Evolutionary conservation across 2,797 vertebrate genomes (phyloP).

Genomic region (Triplophysa yarkandensis): DNA sequence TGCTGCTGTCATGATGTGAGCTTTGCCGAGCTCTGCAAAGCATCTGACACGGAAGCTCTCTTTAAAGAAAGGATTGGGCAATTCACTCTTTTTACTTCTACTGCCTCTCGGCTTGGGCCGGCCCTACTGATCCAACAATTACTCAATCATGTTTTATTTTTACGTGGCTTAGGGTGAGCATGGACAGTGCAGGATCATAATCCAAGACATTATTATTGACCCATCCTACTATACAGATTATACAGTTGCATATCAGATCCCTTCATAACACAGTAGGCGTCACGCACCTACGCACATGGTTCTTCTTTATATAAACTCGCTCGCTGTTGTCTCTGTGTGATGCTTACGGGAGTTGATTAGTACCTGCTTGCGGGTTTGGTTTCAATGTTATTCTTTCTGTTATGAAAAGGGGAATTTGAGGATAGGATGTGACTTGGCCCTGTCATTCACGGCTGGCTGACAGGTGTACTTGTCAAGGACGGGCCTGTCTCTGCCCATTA

Average conservation of each 20-base stretch:
- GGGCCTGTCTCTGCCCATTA: constrained; percentile 73
- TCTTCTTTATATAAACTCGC: constrained; percentile 26
- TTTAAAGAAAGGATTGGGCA: constrained; percentile 56
- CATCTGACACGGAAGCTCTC: constrained; percentile 53
- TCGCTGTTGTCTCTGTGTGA: constrained; percentile 33
- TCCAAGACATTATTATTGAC: constrained; percentile 5
- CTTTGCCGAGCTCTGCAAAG: constrained; percentile 52
- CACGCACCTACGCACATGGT: constrained; percentile 20
- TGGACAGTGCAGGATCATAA: background rate
- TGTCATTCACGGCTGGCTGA: constrained; percentile 70
- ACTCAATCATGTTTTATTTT: background rate
- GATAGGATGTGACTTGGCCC: constrained; percentile 57
- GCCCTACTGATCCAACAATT: constrained; percentile 18
- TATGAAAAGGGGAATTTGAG: constrained; percentile 58
- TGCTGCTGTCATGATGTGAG: constrained; percentile 59
- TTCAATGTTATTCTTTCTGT: constrained; percentile 62
- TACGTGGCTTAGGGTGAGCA: background rate
- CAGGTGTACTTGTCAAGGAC: constrained; percentile 75
- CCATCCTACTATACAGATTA: background rate
- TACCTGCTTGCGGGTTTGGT: constrained; percentile 66
- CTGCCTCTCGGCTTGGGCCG: constrained; percentile 14
- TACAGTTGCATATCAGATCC: constrained; percentile 10
- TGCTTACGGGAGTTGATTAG: constrained; percentile 71
- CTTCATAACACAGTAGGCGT: constrained; percentile 21
- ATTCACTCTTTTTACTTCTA: constrained; percentile 52